Conservation (phyloP, 2,113 vertebrate genomes). For the Nestor notabilis region DNA sequence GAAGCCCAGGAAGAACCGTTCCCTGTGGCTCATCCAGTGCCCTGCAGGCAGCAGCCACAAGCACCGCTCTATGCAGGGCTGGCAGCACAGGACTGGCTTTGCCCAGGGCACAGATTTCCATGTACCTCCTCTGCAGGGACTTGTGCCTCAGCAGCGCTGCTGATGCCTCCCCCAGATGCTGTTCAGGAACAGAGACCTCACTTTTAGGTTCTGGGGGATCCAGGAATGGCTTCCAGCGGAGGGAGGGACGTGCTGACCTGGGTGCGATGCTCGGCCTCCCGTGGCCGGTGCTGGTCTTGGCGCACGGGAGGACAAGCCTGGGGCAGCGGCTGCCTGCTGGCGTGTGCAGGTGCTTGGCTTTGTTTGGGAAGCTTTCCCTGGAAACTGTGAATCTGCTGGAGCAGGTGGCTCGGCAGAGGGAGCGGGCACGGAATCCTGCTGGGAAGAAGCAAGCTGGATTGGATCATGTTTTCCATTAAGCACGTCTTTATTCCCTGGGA, state of each 20-base stretch:
- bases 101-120: neutral
- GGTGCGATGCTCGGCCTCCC: neutral
- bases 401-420: neutral
- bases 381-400: neutral
- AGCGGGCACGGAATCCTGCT: neutral
- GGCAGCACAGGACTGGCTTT: neutral
- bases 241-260: neutral
- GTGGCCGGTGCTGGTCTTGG: neutral
- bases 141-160: neutral
- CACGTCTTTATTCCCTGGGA: neutral
- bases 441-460: neutral
- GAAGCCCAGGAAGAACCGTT: neutral
- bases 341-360: neutral
- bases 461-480: neutral
- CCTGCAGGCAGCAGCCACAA: neutral
- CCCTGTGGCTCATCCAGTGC: neutral
- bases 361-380: neutral
- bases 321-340: neutral
- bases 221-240: neutral
- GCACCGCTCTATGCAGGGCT: fast-evolving
- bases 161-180: neutral
- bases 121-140: neutral
- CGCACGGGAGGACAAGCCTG: neutral
- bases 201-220: neutral
- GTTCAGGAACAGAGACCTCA: neutral